phyloP scores from a whole-genome alignment of 2,888 invertebrate species.

The Metacarcinus magister region DNA sequence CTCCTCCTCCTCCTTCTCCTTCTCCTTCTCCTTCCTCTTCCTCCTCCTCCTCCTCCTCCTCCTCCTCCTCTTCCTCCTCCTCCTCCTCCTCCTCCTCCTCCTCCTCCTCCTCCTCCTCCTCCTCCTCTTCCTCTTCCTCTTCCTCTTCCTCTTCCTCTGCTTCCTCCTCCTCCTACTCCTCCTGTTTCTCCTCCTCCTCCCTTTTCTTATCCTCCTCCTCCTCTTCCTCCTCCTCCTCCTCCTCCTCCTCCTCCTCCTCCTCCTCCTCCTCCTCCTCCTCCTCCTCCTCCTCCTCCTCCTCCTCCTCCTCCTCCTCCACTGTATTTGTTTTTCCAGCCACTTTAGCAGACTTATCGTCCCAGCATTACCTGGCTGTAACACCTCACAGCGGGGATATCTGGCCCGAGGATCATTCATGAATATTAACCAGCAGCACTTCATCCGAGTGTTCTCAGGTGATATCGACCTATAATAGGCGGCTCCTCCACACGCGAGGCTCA shows the following conservation, averaged over 20 bases:
- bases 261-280: background rate
- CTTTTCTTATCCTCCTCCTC: too few relatives aligned
- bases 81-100: too few relatives aligned
- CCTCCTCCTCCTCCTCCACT: too few relatives aligned
- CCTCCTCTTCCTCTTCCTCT: background rate
- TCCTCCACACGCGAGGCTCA: background rate
- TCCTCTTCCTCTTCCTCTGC: background rate
- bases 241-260: background rate
- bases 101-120: too few relatives aligned
- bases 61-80: too few relatives aligned
- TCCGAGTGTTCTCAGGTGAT: slow-evolving; percentile 32
- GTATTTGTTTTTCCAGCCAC: background rate
- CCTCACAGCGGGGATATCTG: slow-evolving; percentile 26
- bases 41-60: too few relatives aligned
- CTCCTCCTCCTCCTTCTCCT: too few relatives aligned
- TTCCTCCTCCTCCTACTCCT: too few relatives aligned
- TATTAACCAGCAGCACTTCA: slow-evolving; percentile 47
- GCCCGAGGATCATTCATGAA: slow-evolving; percentile 49
- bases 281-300: slow-evolving; percentile 23
- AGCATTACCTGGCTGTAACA: background rate
- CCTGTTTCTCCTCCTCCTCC: too few relatives aligned
- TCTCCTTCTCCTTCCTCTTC: too few relatives aligned
- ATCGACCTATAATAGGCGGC: slow-evolving; percentile 46
- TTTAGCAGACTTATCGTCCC: slow-evolving; percentile 20
- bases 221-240: background rate